Base-by-base conservation (phyloP, 2,888 invertebrate genomes). In the Lomographa bimaculata region DNA sequence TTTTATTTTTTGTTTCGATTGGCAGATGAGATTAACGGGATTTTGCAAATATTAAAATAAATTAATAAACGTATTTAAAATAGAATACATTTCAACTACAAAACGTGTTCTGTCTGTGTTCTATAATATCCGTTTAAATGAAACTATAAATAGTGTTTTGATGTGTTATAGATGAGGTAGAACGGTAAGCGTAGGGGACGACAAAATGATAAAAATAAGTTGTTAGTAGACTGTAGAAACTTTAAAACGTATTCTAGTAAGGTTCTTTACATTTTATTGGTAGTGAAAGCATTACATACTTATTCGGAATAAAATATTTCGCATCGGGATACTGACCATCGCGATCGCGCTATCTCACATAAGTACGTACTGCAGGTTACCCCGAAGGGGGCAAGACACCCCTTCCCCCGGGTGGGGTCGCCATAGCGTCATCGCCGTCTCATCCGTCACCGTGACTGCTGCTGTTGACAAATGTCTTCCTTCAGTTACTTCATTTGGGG, bases 381-480 rank as follows among this genome's bases (percentile, higher is more conserved):
- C 37, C 17, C 27, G 34, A 24, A 37, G 41, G 47, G 48, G 44
- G 39, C 42, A 42, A 54, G 50, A 48, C 46, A 14, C 41, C 40
- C 44, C 40, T 18, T 6, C 26, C 39, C 33, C 12, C 27, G 17
- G 9, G 33, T 0, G 36, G 24, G 24, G 23, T 9, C 29, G 21
- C 11, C 32, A 37, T 34, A 50, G 51, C 60, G 64, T 67, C 69
- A 70, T 66, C 68, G 64, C 60, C 51, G 57, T 50, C 62, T 64
- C 78, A 79, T 78, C 72, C 71, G 71, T 79, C 79, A 77, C 68
- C 56, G 66, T 59, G 71, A 60, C 77, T 67, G 76, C 66, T 75
- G 79, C 58, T 64, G 60, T 67, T 81, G 80, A 79, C 80, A 77
- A 79, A 77, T 72, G 68, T 68, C 68, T 70, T 64, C 64, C 64